Conservation (phyloP, 2,797 vertebrate species). For the Rhinatrema bivittatum region DNA sequence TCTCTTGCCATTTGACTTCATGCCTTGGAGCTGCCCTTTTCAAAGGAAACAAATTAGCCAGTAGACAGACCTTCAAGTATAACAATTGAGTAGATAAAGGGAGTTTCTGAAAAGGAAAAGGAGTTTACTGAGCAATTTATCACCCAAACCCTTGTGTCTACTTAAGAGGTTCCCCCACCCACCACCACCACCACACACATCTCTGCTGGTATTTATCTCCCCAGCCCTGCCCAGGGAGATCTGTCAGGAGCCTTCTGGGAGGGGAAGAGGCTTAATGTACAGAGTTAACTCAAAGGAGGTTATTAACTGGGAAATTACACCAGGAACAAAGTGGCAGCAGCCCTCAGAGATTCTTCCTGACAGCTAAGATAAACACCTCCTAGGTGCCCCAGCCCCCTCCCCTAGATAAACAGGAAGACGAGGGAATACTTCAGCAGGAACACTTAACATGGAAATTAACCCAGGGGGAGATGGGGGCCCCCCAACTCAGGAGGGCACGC, state of each 20-base stretch:
- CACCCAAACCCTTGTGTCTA: background rate
- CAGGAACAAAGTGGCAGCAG: no score
- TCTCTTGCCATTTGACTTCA: no score
- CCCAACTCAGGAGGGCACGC: no score
- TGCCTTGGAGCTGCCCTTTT: background rate
- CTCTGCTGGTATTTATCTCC: slow-evolving; percentile 1
- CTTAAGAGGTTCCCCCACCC: background rate
- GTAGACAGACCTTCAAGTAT: background rate
- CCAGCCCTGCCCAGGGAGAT: background rate
- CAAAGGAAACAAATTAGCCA: background rate
- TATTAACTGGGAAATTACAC: slow-evolving; percentile 1
- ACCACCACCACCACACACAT: background rate
- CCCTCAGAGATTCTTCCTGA: no score
- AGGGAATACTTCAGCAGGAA: no score
- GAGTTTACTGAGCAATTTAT: slow-evolving; percentile 6
- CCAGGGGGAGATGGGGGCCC: no score
- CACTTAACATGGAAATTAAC: no score
- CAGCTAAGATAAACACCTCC: no score
- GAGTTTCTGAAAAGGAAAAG: slow-evolving; percentile 5
- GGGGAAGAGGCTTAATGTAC: no score
- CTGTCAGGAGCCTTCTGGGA: no score
- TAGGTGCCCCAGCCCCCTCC: no score
- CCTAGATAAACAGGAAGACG: no score
- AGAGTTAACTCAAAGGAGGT: slow-evolving; percentile 7
- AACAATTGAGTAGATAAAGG: slow-evolving; percentile 5